Base-by-base conservation (phyloP, 2,113 vertebrate genomes). In the Eretmochelys imbricata region DNA sequence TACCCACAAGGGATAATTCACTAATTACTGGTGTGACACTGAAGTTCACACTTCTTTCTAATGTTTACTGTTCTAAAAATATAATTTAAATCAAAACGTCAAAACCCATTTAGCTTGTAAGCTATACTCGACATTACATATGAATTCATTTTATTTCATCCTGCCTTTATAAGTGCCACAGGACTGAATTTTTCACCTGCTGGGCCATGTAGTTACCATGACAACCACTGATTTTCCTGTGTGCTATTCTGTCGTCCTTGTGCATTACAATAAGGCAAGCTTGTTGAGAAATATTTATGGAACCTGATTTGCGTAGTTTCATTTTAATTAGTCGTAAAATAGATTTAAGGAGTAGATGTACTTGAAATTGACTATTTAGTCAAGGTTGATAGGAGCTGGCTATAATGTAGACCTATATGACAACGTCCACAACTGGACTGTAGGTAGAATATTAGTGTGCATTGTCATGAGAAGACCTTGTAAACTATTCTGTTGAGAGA, bases 171-270 rank as follows among this genome's bases (percentile, higher is more conserved):
- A 6, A 80, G 90, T 84, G 79, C 80, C 76, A 91, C 78, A 19
- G 95, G 97, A 65, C 48, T n/a, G 85, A 46, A 20, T 72, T 85
- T 76, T 90, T 91, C 96, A 98, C 97, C 97, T 98, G 97, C 92
- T 22, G 84, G n/a, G 89, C 85, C 94, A 50, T 6, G 93, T 0
- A 0, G 96, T 98, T 96, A 0, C 94, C 95, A 93, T 97, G 97
- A 20, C 97, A 95, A 96, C 97, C 2, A 31, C 8, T 42, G 91
- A n/a, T 84, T 38, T 8, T 84, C 75, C 85, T 48, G 76, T 89
- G 29, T 65, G 86, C 96, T 35, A 7, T 55, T 20, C 93, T 72
- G 29, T 48, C 79, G 81, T 91, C 84, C 84, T 4, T 14, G 85
- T 84, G 90, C 85, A 6, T 22, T 29, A 51, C 85, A 51, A 12